Conservation (phyloP, 2,113 vertebrate genomes). For the Gallinago media region DNA sequence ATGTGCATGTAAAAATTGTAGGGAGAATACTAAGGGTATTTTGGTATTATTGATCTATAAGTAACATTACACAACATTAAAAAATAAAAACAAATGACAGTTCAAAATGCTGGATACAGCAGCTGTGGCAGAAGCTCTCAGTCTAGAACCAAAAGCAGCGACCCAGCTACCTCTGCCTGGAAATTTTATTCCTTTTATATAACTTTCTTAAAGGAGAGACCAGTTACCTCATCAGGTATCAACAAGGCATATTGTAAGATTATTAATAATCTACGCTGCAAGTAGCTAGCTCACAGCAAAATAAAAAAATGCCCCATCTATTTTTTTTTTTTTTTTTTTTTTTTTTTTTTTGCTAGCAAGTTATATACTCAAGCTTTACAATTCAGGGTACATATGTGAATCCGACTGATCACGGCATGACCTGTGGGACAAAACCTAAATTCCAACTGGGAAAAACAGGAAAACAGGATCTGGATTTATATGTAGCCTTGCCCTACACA, state of each 20-base stretch:
- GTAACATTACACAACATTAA: not conserved
- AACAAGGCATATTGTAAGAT: not conserved
- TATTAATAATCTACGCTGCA: not conserved
- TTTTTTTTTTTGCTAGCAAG: not conserved
- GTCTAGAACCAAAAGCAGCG: not conserved
- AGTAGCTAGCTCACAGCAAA: not conserved
- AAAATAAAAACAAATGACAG: not conserved
- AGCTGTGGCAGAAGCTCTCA: not conserved
- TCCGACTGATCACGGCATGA: not conserved
- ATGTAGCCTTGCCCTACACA: not conserved
- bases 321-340: not conserved
- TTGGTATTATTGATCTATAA: not conserved
- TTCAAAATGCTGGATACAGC: not conserved
- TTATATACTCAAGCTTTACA: not conserved
- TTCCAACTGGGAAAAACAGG: not conserved
- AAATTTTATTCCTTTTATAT: not conserved
- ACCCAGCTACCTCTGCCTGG: not conserved
- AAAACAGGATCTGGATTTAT: not conserved
- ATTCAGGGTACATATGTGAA: not conserved
- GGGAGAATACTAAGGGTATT: not conserved
- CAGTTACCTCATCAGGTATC: not conserved
- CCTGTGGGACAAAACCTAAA: not conserved
- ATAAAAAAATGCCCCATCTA: not conserved
- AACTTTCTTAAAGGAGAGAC: not conserved
- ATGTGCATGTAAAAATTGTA: not conserved